phyloP scores from a whole-genome alignment of 2,797 vertebrate genomes.

The Myotis vivesi region DNA sequence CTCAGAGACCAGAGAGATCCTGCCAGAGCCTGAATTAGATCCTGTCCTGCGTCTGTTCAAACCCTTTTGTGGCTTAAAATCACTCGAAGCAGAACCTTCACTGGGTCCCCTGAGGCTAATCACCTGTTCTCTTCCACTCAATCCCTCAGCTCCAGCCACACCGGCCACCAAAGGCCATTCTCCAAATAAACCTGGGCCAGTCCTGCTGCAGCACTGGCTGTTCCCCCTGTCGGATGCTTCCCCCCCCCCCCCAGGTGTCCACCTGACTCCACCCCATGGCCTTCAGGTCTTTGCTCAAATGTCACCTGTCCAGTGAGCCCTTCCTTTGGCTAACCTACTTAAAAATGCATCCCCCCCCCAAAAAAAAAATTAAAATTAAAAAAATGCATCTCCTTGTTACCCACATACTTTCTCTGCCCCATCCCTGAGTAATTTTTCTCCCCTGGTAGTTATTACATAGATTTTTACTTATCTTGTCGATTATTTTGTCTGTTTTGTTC shows the following conservation, averaged over 20 bases:
- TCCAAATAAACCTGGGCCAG: neutral
- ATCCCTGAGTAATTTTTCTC: neutral
- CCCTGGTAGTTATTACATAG: neutral
- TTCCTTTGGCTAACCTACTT: neutral
- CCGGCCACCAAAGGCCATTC: neutral
- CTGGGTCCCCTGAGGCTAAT: neutral
- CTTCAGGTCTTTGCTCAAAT: neutral
- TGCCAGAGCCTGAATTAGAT: neutral
- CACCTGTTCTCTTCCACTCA: fast-evolving
- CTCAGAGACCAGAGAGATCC: neutral
- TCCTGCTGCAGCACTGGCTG: neutral
- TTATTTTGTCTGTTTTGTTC: neutral
- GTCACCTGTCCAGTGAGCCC: neutral
- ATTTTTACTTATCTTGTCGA: neutral
- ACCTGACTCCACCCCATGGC: neutral
- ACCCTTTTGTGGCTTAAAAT: neutral
- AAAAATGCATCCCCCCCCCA: neutral
- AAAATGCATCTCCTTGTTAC: neutral
- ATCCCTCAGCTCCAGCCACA: neutral
- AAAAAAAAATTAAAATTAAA: too few species aligned
- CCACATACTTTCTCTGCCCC: neutral
- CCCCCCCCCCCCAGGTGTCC: neutral
- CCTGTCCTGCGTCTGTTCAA: neutral
- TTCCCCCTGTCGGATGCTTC: too few species aligned
- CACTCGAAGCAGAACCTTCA: neutral